phyloP scores from a whole-genome alignment of 1,140 invertebrate species.

The Argopecten irradians region DNA sequence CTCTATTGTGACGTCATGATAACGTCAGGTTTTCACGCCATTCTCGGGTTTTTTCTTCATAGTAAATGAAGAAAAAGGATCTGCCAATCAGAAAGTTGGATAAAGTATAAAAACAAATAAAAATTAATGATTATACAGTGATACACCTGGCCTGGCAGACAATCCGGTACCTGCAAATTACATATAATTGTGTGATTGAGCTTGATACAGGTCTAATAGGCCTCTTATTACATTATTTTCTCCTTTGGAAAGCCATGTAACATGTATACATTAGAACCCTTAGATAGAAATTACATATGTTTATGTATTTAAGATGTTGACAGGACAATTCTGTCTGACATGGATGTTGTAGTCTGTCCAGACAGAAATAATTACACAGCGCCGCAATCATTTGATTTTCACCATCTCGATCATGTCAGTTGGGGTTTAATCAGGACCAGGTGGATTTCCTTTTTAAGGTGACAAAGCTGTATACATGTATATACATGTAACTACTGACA shows the following conservation, averaged over 20 bases:
- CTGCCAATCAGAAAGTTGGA: too few species aligned
- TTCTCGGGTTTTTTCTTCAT: too few species aligned
- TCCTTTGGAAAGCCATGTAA: too few species aligned
- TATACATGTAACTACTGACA: neutral
- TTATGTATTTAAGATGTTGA: neutral
- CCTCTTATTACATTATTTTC: neutral
- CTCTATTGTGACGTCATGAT: too few species aligned
- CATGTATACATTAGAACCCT: neutral
- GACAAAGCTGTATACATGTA: neutral
- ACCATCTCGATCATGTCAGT: neutral
- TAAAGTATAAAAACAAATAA: too few species aligned
- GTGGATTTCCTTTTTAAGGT: neutral
- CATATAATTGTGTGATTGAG: too few species aligned
- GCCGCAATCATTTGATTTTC: neutral
- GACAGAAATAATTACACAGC: neutral
- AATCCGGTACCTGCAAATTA: too few species aligned
- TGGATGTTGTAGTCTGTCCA: neutral
- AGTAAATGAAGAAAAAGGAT: too few species aligned
- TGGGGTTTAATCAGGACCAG: neutral
- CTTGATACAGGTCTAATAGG: neutral
- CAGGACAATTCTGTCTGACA: neutral
- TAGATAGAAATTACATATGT: neutral
- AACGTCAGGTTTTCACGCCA: too few species aligned
- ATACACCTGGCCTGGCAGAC: too few species aligned
- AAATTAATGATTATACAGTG: too few species aligned